Conservation (phyloP, 1,140 invertebrate species). For the Leucophenga varia region DNA sequence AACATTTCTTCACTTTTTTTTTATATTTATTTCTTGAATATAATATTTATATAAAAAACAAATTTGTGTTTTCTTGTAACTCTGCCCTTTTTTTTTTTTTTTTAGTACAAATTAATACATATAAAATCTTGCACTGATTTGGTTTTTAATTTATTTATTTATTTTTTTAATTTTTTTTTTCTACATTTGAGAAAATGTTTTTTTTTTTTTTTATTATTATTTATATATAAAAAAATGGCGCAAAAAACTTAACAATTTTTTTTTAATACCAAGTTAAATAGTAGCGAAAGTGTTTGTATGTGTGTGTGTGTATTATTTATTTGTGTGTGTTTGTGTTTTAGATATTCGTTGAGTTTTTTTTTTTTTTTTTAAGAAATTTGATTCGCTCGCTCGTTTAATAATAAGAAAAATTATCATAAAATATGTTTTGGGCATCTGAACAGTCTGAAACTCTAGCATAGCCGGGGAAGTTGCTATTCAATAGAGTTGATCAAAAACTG, state of each 20-base stretch:
- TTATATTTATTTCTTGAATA: conserved; percentile 9
- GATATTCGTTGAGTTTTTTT: conserved; percentile 8
- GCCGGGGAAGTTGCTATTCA: conserved; percentile 56
- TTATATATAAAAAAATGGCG: too few species aligned
- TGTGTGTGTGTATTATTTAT: conserved; percentile 19
- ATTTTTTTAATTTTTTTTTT: conserved; percentile 23
- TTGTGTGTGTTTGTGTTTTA: conserved; percentile 1
- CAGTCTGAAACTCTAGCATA: conserved; percentile 52
- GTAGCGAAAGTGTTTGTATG: conserved; percentile 26
- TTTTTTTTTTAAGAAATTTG: not conserved
- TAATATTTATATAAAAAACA: conserved; percentile 52
- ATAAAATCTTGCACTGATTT: conserved; percentile 35
- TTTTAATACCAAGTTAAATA: too few species aligned
- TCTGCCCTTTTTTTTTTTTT: conserved; percentile 10
- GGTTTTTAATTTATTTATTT: too few species aligned
- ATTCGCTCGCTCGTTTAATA: not conserved
- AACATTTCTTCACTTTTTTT: conserved; percentile 2
- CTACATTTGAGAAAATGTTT: conserved; percentile 14
- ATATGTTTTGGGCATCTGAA: conserved; percentile 5
- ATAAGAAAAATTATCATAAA: not conserved
- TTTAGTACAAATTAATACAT: conserved; percentile 51
- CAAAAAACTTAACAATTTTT: too few species aligned
- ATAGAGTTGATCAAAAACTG: conserved; percentile 52
- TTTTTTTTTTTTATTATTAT: conserved; percentile 21
- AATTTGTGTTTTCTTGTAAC: conserved; percentile 19